phyloP scores from a whole-genome alignment of 2,797 vertebrate genomes.

The Labroides dimidiatus region DNA sequence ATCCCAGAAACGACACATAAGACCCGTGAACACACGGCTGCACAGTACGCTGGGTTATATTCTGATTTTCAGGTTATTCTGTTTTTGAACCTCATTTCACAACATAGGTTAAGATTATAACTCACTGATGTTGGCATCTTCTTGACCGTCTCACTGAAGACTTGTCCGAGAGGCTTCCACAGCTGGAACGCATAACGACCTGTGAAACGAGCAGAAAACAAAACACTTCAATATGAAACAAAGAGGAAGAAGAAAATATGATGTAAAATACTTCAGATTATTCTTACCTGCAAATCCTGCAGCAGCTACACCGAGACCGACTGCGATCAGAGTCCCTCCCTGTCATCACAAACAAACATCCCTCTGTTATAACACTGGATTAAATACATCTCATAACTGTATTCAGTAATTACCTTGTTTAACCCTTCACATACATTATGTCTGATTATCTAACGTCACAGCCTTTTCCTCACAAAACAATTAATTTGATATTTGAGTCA shows the following conservation, averaged over 20 bases:
- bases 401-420: no score
- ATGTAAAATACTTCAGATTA: background rate
- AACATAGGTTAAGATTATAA: constrained; percentile 19
- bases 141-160: constrained; percentile 86
- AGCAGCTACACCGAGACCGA: constrained; percentile 91
- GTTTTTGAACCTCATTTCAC: no score
- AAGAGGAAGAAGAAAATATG: no score
- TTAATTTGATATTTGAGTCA: no score
- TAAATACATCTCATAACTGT: background rate
- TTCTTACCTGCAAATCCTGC: constrained; percentile 90
- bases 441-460: no score
- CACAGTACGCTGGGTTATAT: no score
- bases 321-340: constrained; percentile 88
- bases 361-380: background rate
- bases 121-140: constrained; percentile 90
- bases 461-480: no score
- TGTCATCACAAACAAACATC: constrained; percentile 53
- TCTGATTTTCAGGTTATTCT: background rate
- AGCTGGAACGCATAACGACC: constrained; percentile 90
- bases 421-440: no score
- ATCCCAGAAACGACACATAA: no score
- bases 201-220: constrained; percentile 62
- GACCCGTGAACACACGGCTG: background rate
- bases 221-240: background rate
- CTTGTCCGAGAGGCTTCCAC: constrained; percentile 92